Base-by-base conservation (phyloP, 2,797 vertebrate genomes). In the Uromys caudimaculatus region DNA sequence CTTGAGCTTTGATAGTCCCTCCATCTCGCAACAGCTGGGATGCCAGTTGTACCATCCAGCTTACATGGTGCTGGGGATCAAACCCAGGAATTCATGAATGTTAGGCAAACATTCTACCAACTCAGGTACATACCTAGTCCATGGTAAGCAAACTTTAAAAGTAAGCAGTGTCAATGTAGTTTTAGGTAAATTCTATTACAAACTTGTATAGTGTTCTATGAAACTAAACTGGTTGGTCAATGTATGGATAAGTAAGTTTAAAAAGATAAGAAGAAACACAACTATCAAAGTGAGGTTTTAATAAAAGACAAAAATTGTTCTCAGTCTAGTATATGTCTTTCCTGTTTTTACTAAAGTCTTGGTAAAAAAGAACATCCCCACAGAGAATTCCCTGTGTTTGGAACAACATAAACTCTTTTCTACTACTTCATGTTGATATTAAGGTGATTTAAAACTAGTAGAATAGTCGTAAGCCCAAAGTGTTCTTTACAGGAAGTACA, bases 81-180 rank as follows among this genome's bases (percentile, higher is more conserved):
- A 69, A 69, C 16, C 35, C 35, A 69, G 35, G 67, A n/a, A 19
- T 17, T 69, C 35, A 17, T 69, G 16, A n/a, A n/a, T 3, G 6
- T 69, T 69, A 17, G 67, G 67, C 35, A 35, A 69, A 5, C 38
- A 75, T 12, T 75, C 38, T 50, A 77, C 12, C 6, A 32, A 29
- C 44, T 77, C 44, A 47, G 6, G 5, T 16, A 32, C 32, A 95
- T 58, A 58, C 54, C 38, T 4, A 38, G 0, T 77, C 17, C 82
- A 79, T 91, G 12, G 60, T 58, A 62, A 94, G 64, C 13, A 82
- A 91, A 90, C 41, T 32, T 83, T 64, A 84, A 82, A 83, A 79
- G n/a, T 44, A 27, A 79, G 1, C n/a, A 32, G 1, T 52, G 3
- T 86, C 47, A 62, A 10, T 27, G 79, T 1, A 35, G n/a, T 60